Evolutionary conservation across 2,797 vertebrate genomes (phyloP).

Genomic region (Gallinago nigripennis): DNA sequence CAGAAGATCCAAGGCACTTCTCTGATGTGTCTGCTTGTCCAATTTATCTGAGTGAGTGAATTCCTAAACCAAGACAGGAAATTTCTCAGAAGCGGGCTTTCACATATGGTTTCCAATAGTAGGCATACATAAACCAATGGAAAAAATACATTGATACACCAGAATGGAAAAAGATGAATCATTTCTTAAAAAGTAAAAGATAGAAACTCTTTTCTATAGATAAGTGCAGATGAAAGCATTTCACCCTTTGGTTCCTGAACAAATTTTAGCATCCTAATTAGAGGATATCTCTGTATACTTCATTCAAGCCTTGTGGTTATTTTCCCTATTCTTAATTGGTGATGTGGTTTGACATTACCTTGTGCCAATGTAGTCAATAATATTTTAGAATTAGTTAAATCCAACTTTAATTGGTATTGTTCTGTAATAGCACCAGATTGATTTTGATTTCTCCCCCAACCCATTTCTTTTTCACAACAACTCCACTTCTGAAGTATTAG

Average conservation of each 20-base stretch:
- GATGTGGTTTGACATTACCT: neutral
- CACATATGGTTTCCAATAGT: neutral
- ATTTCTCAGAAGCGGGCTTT: neutral
- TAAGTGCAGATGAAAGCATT: constrained; percentile 1
- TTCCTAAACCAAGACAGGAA: neutral
- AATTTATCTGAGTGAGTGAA: neutral
- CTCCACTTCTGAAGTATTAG: neutral
- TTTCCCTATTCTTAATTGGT: neutral
- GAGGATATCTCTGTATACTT: neutral
- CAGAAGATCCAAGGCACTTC: neutral
- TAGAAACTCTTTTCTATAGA: neutral
- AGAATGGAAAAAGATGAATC: neutral
- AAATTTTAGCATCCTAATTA: constrained; percentile 31
- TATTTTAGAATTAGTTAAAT: constrained; percentile 6
- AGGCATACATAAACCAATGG: neutral
- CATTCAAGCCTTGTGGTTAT: constrained; percentile 1
- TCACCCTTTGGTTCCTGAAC: neutral
- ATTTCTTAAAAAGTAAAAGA: neutral
- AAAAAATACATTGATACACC: neutral
- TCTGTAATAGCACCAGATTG: neutral
- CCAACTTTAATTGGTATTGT: neutral
- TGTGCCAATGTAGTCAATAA: neutral
- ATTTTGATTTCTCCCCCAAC: neutral
- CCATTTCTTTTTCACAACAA: neutral
- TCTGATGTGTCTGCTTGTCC: neutral